Percentiles rank a stretch among this genome's conserved stretches.
These are phyloP conservation scores for Lophotis ruficrista DNA, from an alignment of 2,113 vertebrate genomes.

Conservation along the genomic window DNA sequence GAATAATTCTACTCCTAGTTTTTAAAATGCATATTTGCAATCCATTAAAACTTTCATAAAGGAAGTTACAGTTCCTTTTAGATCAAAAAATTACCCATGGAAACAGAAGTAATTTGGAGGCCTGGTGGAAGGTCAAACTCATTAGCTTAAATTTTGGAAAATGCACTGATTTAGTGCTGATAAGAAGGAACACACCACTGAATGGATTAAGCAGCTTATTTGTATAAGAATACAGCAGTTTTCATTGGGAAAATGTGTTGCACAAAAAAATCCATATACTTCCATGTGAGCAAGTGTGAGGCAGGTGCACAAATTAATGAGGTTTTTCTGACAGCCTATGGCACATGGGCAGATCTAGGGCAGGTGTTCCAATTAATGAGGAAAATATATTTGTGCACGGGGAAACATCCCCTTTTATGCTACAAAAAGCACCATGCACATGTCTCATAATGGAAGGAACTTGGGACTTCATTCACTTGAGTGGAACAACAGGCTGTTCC, in stretches of 20 bases:
- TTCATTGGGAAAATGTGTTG: slow-evolving; percentile 38
- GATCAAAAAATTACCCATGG: not conserved
- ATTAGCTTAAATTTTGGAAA: not conserved
- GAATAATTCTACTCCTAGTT: not conserved
- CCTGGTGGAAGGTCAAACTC: not conserved
- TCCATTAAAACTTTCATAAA: not conserved
- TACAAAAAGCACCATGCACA: not conserved
- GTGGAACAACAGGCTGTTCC: not conserved
- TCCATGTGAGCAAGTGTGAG: not conserved
- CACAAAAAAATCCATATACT: not conserved
- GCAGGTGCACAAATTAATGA: slow-evolving; percentile 56
- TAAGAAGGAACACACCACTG: not conserved
- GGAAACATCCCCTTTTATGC: not conserved
- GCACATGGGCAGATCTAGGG: not conserved
- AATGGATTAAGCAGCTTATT: not conserved
- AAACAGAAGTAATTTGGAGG: not conserved
- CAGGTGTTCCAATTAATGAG: slow-evolving; percentile 50
- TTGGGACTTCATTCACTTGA: not conserved
- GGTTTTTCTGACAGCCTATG: not conserved
- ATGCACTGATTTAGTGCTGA: accelerated
- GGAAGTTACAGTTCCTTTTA: not conserved
- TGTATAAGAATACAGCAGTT: not conserved
- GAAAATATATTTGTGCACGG: not conserved
- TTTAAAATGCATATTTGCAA: not conserved
- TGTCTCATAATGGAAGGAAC: slow-evolving; percentile 4